phyloP scores from a whole-genome alignment of 2,113 vertebrate species.

The Donacobius atricapilla region DNA sequence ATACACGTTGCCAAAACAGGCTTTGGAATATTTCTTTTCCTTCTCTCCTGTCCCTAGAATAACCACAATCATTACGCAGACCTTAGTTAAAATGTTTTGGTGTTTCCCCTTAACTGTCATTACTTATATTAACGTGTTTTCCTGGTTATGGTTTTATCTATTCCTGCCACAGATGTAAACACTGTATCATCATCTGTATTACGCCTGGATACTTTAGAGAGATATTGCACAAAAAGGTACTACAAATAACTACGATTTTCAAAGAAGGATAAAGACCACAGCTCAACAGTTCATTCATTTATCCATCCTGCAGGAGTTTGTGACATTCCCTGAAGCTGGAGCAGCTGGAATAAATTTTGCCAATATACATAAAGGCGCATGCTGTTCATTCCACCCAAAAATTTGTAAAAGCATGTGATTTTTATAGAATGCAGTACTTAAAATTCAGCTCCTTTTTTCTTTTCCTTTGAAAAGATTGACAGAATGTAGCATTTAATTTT shows the following conservation, averaged over 20 bases:
- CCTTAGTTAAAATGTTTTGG: background rate
- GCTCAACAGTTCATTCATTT: background rate
- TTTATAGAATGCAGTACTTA: background rate
- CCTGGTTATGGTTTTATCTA: background rate
- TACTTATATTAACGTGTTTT: background rate
- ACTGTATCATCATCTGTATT: background rate
- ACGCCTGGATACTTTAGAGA: background rate
- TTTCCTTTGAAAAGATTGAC: background rate
- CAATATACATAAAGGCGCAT: background rate
- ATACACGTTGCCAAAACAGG: background rate
- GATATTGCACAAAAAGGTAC: background rate
- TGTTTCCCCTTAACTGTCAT: background rate
- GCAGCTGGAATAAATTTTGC: background rate
- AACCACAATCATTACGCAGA: background rate
- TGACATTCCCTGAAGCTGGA: background rate
- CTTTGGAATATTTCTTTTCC: background rate
- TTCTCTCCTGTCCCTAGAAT: background rate
- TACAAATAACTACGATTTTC: background rate
- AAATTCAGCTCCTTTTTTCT: background rate
- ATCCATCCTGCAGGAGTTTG: background rate
- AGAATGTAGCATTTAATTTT: background rate
- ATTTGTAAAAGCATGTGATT: background rate
- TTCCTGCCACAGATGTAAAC: background rate
- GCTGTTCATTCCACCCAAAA: background rate
- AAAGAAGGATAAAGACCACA: background rate